A percentile compares a stretch with the other conserved stretches of the same genome.
Evolutionary conservation across 2,113 vertebrate species (phyloP).

Genomic region (Calidris pugnax): DNA sequence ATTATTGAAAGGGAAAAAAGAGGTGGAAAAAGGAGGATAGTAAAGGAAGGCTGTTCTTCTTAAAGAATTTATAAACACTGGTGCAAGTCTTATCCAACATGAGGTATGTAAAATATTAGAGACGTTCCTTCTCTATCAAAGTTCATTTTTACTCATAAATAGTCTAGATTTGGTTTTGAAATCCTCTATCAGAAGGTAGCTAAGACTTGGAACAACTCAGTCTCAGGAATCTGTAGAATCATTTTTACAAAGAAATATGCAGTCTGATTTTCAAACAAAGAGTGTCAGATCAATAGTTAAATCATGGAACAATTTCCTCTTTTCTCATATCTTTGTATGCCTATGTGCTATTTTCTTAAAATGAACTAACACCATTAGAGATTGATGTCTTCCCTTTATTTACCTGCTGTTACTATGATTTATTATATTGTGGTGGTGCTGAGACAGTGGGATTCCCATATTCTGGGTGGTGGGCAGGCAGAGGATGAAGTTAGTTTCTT

Average conservation of each 20-base stretch:
- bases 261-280: neutral
- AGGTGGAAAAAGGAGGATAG: neutral
- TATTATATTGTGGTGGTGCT: accelerated
- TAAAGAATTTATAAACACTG: neutral
- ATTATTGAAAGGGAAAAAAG: neutral
- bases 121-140: neutral
- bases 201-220: neutral
- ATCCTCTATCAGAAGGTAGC: neutral
- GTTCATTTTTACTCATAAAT: neutral
- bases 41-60: neutral
- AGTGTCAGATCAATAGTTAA: neutral
- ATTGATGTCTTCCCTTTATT: neutral
- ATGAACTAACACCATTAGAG: neutral
- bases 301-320: neutral
- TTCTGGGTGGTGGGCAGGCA: neutral
- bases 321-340: neutral
- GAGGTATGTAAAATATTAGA: neutral
- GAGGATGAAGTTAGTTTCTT: neutral
- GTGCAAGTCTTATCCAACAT: neutral
- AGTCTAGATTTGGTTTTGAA: neutral
- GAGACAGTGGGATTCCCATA: neutral
- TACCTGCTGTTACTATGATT: neutral
- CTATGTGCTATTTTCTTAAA: neutral
- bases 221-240: neutral
- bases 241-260: neutral